Evolutionary conservation across 2,888 invertebrate genomes (phyloP).

Genomic region (Oligia fasciuncula): DNA sequence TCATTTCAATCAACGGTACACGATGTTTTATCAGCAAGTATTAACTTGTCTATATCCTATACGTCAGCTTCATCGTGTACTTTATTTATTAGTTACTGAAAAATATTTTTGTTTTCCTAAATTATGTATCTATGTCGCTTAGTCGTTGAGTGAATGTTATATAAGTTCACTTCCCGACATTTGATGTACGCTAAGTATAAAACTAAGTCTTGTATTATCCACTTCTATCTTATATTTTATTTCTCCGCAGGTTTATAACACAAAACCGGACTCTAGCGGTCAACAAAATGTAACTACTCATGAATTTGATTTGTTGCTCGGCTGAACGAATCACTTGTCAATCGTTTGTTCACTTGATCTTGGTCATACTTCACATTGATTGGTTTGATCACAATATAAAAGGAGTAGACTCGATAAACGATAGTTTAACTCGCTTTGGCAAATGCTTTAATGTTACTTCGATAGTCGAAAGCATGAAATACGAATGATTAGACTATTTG

Average conservation of each 20-base stretch:
- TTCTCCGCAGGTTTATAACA: slow-evolving; percentile 90
- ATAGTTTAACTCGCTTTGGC: slow-evolving; percentile 83
- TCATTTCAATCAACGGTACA: slow-evolving; percentile 69
- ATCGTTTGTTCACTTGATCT: slow-evolving; percentile 85
- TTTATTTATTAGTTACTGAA: slow-evolving; percentile 49
- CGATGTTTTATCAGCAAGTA: slow-evolving; percentile 57
- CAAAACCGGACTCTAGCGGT: slow-evolving; percentile 90
- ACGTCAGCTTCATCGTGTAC: slow-evolving; percentile 43
- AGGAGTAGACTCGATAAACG: slow-evolving; percentile 82
- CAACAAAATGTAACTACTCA: slow-evolving; percentile 90
- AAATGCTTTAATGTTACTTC: slow-evolving; percentile 80
- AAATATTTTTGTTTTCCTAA: slow-evolving; percentile 71
- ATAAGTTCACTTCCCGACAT: slow-evolving; percentile 77
- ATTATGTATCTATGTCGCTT: slow-evolving; percentile 82
- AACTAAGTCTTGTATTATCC: slow-evolving; percentile 77
- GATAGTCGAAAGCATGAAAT: slow-evolving; percentile 80
- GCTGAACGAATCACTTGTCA: slow-evolving; percentile 87
- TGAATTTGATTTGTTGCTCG: slow-evolving; percentile 84
- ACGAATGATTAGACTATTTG: slow-evolving; percentile 71
- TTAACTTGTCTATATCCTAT: slow-evolving; percentile 1
- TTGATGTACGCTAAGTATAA: slow-evolving; percentile 80
- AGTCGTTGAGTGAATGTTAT: slow-evolving; percentile 77
- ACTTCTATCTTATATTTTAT: slow-evolving; percentile 88
- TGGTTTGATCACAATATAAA: slow-evolving; percentile 83
- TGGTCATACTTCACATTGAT: slow-evolving; percentile 87